phyloP scores from a whole-genome alignment of 1,140 invertebrate genomes.

The Augochlora pura region DNA sequence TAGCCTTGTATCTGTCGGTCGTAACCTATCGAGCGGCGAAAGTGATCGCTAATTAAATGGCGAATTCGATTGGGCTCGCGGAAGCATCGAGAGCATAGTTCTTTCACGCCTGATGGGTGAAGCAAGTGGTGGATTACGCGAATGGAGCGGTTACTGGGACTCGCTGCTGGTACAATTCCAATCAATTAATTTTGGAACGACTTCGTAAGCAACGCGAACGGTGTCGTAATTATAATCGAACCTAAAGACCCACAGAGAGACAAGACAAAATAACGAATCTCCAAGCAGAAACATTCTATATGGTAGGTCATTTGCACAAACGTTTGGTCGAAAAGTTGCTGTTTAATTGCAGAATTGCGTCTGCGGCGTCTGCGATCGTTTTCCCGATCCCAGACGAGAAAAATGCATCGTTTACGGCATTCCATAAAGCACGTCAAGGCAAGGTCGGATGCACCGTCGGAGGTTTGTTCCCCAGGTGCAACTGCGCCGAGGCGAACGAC shows the following conservation, averaged over 20 bases:
- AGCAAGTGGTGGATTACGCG: background rate
- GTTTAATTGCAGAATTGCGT: too few species aligned
- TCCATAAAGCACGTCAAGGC: background rate
- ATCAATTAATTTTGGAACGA: too few species aligned
- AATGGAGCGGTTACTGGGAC: background rate
- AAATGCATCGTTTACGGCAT: background rate
- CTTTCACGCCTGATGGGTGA: constrained; percentile 6
- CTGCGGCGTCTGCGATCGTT: too few species aligned
- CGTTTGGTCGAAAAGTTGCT: too few species aligned
- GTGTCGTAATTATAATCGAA: too few species aligned
- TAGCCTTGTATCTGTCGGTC: background rate
- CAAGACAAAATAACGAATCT: too few species aligned
- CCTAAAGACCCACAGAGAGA: too few species aligned
- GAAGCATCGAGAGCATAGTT: background rate
- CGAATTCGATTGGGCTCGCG: constrained; percentile 26
- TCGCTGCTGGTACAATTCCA: background rate
- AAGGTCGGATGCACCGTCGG: constrained; percentile 27
- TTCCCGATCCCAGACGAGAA: too few species aligned
- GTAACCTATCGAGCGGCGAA: constrained; percentile 35
- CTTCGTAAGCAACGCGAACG: too few species aligned
- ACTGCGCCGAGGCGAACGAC: constrained; percentile 65
- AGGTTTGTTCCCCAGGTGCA: background rate
- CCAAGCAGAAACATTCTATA: too few species aligned
- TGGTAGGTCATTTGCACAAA: too few species aligned
- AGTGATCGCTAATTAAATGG: constrained; percentile 27